Evolutionary conservation across 2,113 vertebrate genomes (phyloP), one percentile per base, ranked within the genome.

Genomic region (Osmerus mordax): DNA sequence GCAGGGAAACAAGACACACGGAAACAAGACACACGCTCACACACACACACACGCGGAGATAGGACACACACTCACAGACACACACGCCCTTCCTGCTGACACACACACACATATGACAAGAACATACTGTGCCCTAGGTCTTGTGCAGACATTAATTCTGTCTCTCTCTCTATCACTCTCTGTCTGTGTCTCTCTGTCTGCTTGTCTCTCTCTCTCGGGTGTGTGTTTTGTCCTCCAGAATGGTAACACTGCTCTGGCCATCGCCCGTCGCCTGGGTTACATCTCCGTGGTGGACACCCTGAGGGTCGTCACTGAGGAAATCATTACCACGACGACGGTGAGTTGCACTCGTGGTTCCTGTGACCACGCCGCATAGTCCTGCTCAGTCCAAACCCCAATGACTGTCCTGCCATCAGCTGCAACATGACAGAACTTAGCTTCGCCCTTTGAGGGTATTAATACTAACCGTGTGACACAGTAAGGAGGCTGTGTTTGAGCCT

Each of bases 201-300:
- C 41, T 11, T 56, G 14, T 63, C 32, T 18, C 21, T 13, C 32
- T 55, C 23, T 32, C 25, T 65, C 32, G 52, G n/a, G 23, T 13
- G 28, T 79, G 73, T 52, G n/a, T 59, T 21, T 55, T 14, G 36
- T 62, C n/a, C n/a, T 63, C 0, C 88, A 99, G 97, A 99, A 99
- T 53, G 97, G 97, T 47, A 99, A 99, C 74, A 99, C 96, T 0
- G 96, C 97, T 23, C 88, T 99, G 90, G 97, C 84, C 65, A 99
- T 88, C 77, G 97, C 97, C 28, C 93, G 94, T 76, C 93, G 97
- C 3, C 92, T 99, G 85, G 97, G 97, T 77, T 99, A 99, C 77
- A 99, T 99, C 90, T 99, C 97, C 0, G 97, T 99, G 82, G 97
- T 99, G 19, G 97, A 99, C 82, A 99, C 97, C 0, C 92, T 99